Conservation (phyloP, 2,113 vertebrate species). For the Heterotilapia buettikoferi region DNA sequence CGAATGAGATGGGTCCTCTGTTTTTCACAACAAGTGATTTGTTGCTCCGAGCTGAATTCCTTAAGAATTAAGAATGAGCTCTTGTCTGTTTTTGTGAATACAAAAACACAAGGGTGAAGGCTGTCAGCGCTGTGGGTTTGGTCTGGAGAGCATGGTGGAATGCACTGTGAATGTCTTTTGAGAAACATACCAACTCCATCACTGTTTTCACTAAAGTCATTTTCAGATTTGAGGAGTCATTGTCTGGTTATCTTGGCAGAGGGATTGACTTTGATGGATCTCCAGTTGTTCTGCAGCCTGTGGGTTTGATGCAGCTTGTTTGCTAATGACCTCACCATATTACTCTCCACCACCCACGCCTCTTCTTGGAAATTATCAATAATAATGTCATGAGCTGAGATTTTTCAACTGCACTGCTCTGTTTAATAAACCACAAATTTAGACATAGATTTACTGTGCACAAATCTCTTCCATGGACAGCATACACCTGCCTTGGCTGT, state of each 20-base stretch:
- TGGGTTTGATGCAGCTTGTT: slow-evolving; percentile 3
- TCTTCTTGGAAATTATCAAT: slow-evolving; percentile 1
- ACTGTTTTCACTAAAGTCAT: background rate
- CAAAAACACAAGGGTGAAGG: background rate
- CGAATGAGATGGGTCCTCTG: background rate
- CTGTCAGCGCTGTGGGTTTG: background rate
- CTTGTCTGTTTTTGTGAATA: background rate
- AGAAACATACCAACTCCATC: background rate
- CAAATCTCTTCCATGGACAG: background rate
- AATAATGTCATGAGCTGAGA: background rate
- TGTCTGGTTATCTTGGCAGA: slow-evolving; percentile 15
- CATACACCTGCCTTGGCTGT: background rate
- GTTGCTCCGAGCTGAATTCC: background rate
- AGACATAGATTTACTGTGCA: background rate
- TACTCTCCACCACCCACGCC: background rate
- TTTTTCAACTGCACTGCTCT: background rate
- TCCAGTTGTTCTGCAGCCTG: slow-evolving; percentile 6
- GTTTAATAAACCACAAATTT: background rate
- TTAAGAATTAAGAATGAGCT: slow-evolving; percentile 5
- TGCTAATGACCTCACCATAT: slow-evolving; percentile 19
- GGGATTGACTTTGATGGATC: slow-evolving; percentile 21
- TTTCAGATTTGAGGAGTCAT: slow-evolving; percentile 1
- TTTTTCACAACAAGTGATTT: background rate
- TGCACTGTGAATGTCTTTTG: background rate
- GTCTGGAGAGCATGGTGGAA: background rate